These are phyloP conservation scores for Volucella inanis DNA, from an alignment of 2,888 invertebrate species.

Conservation along the genomic window DNA sequence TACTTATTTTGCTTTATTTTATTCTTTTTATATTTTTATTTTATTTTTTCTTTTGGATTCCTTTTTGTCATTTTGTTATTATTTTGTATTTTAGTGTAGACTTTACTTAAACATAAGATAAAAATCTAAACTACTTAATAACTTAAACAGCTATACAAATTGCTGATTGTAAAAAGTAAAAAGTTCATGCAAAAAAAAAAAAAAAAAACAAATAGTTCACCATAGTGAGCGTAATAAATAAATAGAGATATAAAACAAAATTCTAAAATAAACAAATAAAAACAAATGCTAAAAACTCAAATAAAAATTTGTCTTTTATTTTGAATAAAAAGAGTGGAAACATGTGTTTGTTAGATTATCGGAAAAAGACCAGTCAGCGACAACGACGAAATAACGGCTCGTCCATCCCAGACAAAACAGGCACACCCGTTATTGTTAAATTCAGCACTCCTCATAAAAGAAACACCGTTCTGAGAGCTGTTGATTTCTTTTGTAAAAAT, in stretches of 20 bases:
- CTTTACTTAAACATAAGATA: slow-evolving; percentile 43
- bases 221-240: slow-evolving; percentile 16
- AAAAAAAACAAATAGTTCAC: slow-evolving; percentile 14
- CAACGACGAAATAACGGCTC: too few relatives aligned
- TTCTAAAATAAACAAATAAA: slow-evolving; percentile 56
- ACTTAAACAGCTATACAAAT: slow-evolving; percentile 20
- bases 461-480: too few relatives aligned
- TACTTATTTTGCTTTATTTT: slow-evolving; percentile 38
- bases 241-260: slow-evolving; percentile 15
- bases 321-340: too few relatives aligned
- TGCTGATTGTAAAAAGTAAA: slow-evolving; percentile 20
- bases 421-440: too few relatives aligned
- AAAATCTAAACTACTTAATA: slow-evolving; percentile 33
- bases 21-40: slow-evolving; percentile 46
- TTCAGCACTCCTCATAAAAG: too few relatives aligned
- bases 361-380: too few relatives aligned
- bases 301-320: slow-evolving; percentile 12
- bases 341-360: too few relatives aligned
- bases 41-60: slow-evolving; percentile 16
- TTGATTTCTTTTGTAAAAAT: too few relatives aligned
- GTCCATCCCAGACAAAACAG: too few relatives aligned
- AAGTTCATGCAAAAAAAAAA: slow-evolving; percentile 2
- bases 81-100: slow-evolving; percentile 32
- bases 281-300: slow-evolving; percentile 13
- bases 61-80: slow-evolving; percentile 18